Conservation (phyloP, 2,888 invertebrate genomes). For the Drosophila melanosoma region DNA sequence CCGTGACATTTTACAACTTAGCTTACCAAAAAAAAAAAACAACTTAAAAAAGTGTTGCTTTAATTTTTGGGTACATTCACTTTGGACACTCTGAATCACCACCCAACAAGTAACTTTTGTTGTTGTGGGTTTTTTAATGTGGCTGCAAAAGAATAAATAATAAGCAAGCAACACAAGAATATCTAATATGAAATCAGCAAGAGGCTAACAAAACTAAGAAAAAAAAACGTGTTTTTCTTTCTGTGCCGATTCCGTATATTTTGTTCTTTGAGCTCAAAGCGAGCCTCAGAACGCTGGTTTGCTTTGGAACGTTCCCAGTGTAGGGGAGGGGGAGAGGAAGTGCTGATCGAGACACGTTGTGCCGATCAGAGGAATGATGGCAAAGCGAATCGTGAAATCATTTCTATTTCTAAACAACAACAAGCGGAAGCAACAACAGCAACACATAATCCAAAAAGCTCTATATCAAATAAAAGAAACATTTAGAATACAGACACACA, state of each 20-base stretch:
- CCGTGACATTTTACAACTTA: slow-evolving; percentile 61
- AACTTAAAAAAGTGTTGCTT: slow-evolving; percentile 11
- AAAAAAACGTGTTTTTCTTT: slow-evolving; percentile 64
- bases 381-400: slow-evolving; percentile 75
- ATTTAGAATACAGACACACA: slow-evolving; percentile 14
- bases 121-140: slow-evolving; percentile 19
- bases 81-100: slow-evolving; percentile 61
- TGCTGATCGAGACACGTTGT: slow-evolving; percentile 24
- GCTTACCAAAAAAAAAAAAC: slow-evolving; percentile 6
- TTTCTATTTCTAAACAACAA: slow-evolving; percentile 76
- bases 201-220: background rate
- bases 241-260: slow-evolving; percentile 13
- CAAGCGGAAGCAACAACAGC: slow-evolving; percentile 61
- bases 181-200: slow-evolving; percentile 75
- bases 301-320: slow-evolving; percentile 1
- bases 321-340: background rate
- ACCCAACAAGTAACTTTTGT: slow-evolving; percentile 24
- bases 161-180: slow-evolving; percentile 59
- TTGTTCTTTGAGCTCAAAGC: slow-evolving; percentile 16
- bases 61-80: slow-evolving; percentile 59
- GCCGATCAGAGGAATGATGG: slow-evolving; percentile 32
- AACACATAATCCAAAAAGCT: slow-evolving; percentile 40
- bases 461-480: slow-evolving; percentile 19
- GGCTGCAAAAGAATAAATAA: slow-evolving; percentile 66
- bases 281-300: slow-evolving; percentile 20